Evolutionary conservation across 2,888 invertebrate genomes (phyloP), one percentile per base, ranked within the genome.

Genomic region (Mythimna impura): DNA sequence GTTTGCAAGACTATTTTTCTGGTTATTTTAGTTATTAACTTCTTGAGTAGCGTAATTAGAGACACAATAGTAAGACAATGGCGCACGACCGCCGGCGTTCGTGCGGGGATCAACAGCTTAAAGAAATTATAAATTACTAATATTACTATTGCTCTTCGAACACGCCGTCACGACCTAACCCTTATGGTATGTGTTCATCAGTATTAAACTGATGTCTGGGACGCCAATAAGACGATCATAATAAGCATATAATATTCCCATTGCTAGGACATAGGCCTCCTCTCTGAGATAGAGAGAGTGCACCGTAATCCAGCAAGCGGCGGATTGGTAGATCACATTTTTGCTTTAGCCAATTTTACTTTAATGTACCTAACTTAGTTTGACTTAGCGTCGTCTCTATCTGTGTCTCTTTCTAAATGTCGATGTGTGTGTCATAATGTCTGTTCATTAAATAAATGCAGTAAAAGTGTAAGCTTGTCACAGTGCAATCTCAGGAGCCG

Each of bases 401-500:
- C n/a, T 60, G 2, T 20, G n/a, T 36, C 60, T 36, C 34, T 58
- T 36, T 58, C 58, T 58, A 36, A 58, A 58, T 34, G 10, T 20
- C 34, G 6, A 58, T 34, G 58, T 58, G 60, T 60, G 60, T 60
- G 14, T 22, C 40, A 43, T 40, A 43, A 22, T 43, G 17, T 22
- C 9, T 22, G 30, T 63, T 63, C 17, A 47, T 63, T 61, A 40
- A 65, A 52, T 54, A 40, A 52, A 54, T 36, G 54, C 54, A 65
- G 36, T 55, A 40, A 55, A 50, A 50, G 50, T 36, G 17, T 58
- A 9, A 52, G 40, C 40, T 57, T 22, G 20, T 50, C 14, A 22
- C 50, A 52, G 52, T 60, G 50, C 64, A 65, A 70, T 36, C 47
- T 77, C 43, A 60, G 58, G 1, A 43, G 69, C 70, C 54, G 70